Percentiles rank a stretch among this genome's conserved stretches.
Evolutionary conservation across 2,113 vertebrate species (phyloP).

Genomic region (Rhadina sibilatrix): DNA sequence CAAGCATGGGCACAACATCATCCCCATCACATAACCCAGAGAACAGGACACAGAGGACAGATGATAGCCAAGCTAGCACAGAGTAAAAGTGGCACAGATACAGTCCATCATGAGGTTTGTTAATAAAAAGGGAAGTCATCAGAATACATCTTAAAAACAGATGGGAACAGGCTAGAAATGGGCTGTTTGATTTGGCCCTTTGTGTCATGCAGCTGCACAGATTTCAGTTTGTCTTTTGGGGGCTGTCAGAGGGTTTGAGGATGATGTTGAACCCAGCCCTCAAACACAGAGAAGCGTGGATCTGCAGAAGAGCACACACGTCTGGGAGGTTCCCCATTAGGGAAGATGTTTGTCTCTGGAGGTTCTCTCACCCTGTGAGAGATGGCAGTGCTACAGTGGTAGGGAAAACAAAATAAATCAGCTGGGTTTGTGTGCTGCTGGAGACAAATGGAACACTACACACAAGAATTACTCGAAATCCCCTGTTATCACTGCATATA

Average conservation of each 20-base stretch:
- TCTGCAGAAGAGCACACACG: not conserved
- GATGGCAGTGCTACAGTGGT: not conserved
- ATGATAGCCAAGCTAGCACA: not conserved
- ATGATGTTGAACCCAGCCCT: not conserved
- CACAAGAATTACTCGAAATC: conserved; percentile 34
- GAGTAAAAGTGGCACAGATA: not conserved
- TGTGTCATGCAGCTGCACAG: not conserved
- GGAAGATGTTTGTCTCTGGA: not conserved
- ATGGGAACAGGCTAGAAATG: not conserved
- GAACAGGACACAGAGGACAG: not conserved
- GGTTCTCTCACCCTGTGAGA: not conserved
- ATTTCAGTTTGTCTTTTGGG: not conserved
- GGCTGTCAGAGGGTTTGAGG: not conserved
- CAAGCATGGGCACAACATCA: accelerated
- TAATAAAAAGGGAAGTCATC: not conserved
- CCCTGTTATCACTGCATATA: conserved; percentile 20
- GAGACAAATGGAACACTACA: conserved; percentile 18
- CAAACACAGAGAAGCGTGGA: not conserved
- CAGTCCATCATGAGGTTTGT: not conserved
- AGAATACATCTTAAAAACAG: not conserved
- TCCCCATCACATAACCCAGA: not conserved
- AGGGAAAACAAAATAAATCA: conserved; percentile 29
- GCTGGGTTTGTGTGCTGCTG: conserved; percentile 1
- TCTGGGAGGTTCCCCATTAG: not conserved
- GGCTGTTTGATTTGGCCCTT: not conserved